Evolutionary conservation across 2,797 vertebrate genomes (phyloP).

Genomic region (Cuniculus paca): DNA sequence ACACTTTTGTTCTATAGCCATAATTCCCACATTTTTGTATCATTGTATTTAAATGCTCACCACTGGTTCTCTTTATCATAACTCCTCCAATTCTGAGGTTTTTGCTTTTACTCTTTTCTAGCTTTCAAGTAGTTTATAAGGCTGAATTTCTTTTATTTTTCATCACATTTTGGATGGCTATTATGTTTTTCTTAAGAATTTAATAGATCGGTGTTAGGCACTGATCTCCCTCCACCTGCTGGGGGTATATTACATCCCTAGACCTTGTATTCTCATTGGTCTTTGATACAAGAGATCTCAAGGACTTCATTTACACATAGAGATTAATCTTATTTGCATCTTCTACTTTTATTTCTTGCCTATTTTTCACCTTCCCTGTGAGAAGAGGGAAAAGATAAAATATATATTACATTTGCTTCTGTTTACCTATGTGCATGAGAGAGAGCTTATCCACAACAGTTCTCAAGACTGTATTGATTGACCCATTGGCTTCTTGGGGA

Average conservation of each 20-base stretch:
- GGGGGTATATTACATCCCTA: neutral
- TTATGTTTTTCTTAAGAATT: neutral
- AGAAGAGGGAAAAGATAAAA: neutral
- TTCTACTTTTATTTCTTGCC: neutral
- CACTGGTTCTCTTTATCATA: neutral
- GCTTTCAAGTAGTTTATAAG: neutral
- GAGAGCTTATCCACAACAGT: neutral
- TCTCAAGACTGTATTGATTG: neutral
- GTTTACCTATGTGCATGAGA: neutral
- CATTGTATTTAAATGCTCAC: neutral
- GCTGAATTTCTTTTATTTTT: neutral
- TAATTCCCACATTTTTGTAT: neutral
- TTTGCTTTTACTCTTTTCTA: slow-evolving; percentile 28
- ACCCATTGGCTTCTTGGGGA: neutral
- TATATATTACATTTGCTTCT: neutral
- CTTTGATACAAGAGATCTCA: neutral
- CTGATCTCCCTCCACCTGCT: neutral
- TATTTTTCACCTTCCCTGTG: neutral
- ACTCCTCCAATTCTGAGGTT: neutral
- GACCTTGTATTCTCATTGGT: neutral
- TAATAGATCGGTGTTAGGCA: neutral
- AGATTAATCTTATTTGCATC: neutral
- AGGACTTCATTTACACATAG: neutral
- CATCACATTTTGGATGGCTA: neutral
- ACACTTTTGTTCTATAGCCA: neutral